Evolutionary conservation across 2,113 vertebrate species (phyloP), one percentile per base, ranked within the genome.

Genomic region (Eudyptes chrysolophus): DNA sequence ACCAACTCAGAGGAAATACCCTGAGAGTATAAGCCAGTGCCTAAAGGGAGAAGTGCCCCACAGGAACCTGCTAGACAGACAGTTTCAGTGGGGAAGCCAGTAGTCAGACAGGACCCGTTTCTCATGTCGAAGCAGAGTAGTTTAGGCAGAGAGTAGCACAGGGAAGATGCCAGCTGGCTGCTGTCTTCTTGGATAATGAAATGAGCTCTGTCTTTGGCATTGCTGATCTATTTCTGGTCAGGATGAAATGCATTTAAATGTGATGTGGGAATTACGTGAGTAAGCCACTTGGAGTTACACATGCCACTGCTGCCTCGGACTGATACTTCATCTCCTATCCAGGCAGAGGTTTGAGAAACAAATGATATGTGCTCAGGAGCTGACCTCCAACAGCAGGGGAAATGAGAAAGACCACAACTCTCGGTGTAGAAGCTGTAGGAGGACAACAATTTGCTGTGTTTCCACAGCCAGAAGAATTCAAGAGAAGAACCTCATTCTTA

Each of bases 191-290:
- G 65, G 52, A 57, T 87, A 89, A 92, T 24, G 19, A 90, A 93
- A 96, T 46, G 30, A 91, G 34, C 61, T 82, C 61, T 80, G 60
- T 92, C 80, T 89, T 84, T 79, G 48, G 92, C 72, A 71, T 10
- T 64, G 52, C 40, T 52, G 72, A 87, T 92, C 95, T 96, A 51
- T 70, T 94, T 94, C 55, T 95, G 55, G 65, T 89, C 64, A 87
- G 64, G 76, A 71, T 69, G 26, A 89, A 92, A 79, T 2, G 9
- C 77, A 87, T 81, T 94, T 82, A 89, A 84, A 84, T 54, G 77
- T 42, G 77, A 89, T 11, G 40, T 36, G 30, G 15, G 27, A 89
- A 95, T 36, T 92, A 91, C 87, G 14, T 95, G 87, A 96, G 74
- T 54, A 90, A 94, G 74, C 77, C 57, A 22, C 83, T 62, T 82